A percentile compares a stretch with the other conserved stretches of the same genome.
These are phyloP conservation scores for Silurus lanzhouensis DNA, from an alignment of 2,797 vertebrate species.

Conservation along the genomic window DNA sequence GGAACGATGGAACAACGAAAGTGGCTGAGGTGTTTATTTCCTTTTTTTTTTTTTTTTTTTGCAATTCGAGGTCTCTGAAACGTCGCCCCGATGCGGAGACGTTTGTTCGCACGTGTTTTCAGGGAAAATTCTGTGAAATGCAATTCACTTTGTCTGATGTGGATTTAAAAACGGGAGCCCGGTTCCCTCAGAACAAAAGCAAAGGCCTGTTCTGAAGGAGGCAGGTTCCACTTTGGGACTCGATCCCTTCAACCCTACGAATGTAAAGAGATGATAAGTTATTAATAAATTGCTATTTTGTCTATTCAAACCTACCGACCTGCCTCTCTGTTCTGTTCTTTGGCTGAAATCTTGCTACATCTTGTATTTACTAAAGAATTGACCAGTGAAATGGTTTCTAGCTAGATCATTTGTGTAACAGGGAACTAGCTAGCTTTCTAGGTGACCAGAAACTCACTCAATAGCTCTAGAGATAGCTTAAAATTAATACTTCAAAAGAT, in stretches of 20 bases:
- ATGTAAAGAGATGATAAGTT: conserved; percentile 98
- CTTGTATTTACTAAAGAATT: too few species aligned
- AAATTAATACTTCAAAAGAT: background rate
- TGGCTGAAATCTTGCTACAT: background rate
- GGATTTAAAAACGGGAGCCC: conserved; percentile 49
- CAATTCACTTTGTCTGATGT: conserved; percentile 60
- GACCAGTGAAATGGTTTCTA: too few species aligned
- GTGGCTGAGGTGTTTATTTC: conserved; percentile 48
- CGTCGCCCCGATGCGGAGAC: conserved; percentile 68
- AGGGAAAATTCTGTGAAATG: conserved; percentile 87
- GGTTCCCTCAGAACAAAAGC: conserved; percentile 54
- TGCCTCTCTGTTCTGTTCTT: conserved; percentile 51
- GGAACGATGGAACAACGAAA: conserved; percentile 57
- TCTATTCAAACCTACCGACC: conserved; percentile 76
- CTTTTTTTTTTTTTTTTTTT: conserved; percentile 50
- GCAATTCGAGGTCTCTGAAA: conserved; percentile 54
- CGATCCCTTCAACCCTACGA: conserved; percentile 81
- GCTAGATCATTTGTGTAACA: too few species aligned
- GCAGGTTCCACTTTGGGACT: conserved; percentile 54
- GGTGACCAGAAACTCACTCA: background rate
- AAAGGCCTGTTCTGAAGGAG: conserved; percentile 58
- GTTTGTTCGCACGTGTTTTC: conserved; percentile 79
- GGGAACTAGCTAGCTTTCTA: background rate
- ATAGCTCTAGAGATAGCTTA: background rate
- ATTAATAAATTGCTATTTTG: conserved; percentile 99